These are phyloP conservation scores for Piprites chloris DNA, from an alignment of 2,113 vertebrate species.

Conservation along the genomic window DNA sequence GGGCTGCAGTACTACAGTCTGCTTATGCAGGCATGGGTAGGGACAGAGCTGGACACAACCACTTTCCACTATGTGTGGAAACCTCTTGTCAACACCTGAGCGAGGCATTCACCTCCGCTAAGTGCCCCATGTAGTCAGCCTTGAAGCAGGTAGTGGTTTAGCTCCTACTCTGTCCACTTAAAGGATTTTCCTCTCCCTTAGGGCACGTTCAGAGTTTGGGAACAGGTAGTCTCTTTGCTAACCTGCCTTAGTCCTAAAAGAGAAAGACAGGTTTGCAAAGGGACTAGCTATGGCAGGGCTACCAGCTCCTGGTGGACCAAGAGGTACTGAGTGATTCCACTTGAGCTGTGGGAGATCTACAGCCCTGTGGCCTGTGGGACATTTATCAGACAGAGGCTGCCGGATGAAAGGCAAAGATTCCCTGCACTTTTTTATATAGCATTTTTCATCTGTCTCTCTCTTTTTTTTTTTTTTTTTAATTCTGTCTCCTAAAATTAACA, in stretches of 20 bases:
- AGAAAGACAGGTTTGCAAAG: background rate
- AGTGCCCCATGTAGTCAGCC: background rate
- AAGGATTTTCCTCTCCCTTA: background rate
- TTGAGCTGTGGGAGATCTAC: background rate
- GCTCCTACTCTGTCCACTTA: background rate
- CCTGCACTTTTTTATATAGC: background rate
- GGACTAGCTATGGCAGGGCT: background rate
- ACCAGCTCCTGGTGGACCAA: background rate
- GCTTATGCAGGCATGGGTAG: background rate
- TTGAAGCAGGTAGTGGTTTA: background rate
- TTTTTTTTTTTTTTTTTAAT: background rate
- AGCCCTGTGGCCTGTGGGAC: background rate
- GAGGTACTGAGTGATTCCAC: fast-evolving
- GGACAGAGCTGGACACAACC: background rate
- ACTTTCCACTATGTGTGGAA: background rate
- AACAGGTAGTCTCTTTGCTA: background rate
- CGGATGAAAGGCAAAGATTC: background rate
- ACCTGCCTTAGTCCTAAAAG: background rate
- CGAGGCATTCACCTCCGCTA: too few relatives aligned
- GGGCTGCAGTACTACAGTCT: background rate
- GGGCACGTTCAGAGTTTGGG: background rate
- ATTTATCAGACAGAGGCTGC: background rate
- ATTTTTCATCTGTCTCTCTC: background rate
- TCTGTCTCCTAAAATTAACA: background rate
- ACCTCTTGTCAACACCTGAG: background rate